Evolutionary conservation across 2,888 invertebrate genomes (phyloP).

Genomic region (Mythimna albipuncta): DNA sequence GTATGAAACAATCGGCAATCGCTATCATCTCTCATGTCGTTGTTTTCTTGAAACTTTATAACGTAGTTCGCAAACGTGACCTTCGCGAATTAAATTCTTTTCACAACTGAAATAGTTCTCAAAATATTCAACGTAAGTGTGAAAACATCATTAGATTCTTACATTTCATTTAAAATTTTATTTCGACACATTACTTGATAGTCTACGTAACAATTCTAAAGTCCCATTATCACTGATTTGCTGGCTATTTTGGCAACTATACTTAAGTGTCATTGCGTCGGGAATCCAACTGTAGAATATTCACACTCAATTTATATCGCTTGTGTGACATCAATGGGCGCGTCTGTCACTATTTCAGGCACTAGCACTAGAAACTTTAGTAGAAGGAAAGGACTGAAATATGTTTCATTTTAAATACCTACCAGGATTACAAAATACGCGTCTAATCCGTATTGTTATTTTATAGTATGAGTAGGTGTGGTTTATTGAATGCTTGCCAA

Average conservation of each 20-base stretch:
- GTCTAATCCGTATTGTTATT: slow-evolving; percentile 29
- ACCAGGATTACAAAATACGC: slow-evolving; percentile 30
- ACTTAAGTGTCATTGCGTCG: slow-evolving; percentile 56
- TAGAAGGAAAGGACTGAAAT: slow-evolving; percentile 33
- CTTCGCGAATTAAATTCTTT: slow-evolving; percentile 43
- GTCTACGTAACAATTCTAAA: slow-evolving; percentile 43
- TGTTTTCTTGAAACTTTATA: slow-evolving; percentile 1
- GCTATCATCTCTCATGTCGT: not conserved
- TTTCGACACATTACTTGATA: slow-evolving; percentile 47
- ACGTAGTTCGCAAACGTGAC: not conserved
- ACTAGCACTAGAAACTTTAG: slow-evolving; percentile 47
- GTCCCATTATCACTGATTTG: slow-evolving; percentile 59
- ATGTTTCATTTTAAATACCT: slow-evolving; percentile 35
- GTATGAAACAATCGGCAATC: slow-evolving; percentile 25
- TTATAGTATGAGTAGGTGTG: slow-evolving; percentile 17
- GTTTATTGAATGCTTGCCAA: slow-evolving; percentile 30
- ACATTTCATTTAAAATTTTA: slow-evolving; percentile 42
- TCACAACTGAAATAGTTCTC: slow-evolving; percentile 50
- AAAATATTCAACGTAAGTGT: slow-evolving; percentile 35
- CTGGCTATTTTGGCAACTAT: slow-evolving; percentile 68
- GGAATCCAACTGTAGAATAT: slow-evolving; percentile 49
- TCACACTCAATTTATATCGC: slow-evolving; percentile 67
- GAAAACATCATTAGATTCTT: slow-evolving; percentile 47
- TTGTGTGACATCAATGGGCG: slow-evolving; percentile 60
- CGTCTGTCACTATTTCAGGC: slow-evolving; percentile 55